Percentiles rank a stretch among this genome's conserved stretches.
phyloP scores from a whole-genome alignment of 1,140 invertebrate species.

The Pemphigus obesinymphae region DNA sequence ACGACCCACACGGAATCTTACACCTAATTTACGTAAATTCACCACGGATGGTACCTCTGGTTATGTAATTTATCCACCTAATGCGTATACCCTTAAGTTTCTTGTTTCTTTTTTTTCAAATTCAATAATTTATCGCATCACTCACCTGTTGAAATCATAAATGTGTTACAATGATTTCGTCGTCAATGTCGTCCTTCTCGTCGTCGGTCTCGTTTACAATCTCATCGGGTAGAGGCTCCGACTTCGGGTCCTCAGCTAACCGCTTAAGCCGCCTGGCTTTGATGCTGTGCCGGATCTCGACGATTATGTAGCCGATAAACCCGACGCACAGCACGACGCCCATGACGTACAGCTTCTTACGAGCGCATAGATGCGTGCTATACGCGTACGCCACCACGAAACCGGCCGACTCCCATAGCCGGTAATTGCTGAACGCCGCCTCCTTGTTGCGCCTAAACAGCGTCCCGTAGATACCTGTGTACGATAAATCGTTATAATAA shows the following conservation, averaged over 20 bases:
- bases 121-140: not conserved
- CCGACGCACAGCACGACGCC: conserved; percentile 72
- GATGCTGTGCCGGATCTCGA: conserved; percentile 76
- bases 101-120: too few species aligned
- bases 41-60: too few species aligned
- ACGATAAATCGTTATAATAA: too few species aligned
- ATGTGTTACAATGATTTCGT: conserved; percentile 78
- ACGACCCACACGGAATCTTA: too few species aligned
- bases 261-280: conserved; percentile 60
- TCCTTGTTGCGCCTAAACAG: conserved; percentile 88
- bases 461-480: conserved; percentile 83
- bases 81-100: too few species aligned
- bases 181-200: conserved; percentile 77
- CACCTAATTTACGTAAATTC: too few species aligned
- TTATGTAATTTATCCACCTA: too few species aligned
- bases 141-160: conserved; percentile 54
- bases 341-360: conserved; percentile 86
- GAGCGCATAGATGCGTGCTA: conserved; percentile 74
- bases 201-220: conserved; percentile 68
- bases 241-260: conserved; percentile 65
- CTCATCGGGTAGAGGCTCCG: conserved; percentile 54
- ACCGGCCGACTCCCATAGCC: conserved; percentile 89
- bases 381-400: conserved; percentile 88
- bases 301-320: conserved; percentile 72
- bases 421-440: conserved; percentile 92